Percentiles rank a stretch among this genome's conserved stretches.
These are phyloP conservation scores for Stenolophus ochropezus DNA, from an alignment of 2,888 invertebrate species.

Conservation along the genomic window DNA sequence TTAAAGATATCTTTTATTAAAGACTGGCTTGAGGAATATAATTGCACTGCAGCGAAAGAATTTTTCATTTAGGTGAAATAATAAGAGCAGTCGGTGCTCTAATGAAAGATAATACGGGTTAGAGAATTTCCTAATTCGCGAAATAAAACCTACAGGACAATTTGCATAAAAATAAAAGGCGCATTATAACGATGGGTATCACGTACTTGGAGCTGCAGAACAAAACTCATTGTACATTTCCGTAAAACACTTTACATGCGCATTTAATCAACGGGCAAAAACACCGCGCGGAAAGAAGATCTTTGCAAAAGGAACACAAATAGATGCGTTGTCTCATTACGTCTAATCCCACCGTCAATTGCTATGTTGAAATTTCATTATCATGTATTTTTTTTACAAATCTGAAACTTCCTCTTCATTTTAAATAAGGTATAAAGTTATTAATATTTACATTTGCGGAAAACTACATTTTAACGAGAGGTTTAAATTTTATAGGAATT, in stretches of 20 bases:
- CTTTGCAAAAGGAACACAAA: background rate
- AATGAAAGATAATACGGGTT: constrained; percentile 32
- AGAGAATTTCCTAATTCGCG: constrained; percentile 26
- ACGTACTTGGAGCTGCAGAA: constrained; percentile 7
- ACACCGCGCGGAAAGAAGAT: background rate
- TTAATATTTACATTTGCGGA: no score
- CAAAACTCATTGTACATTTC: constrained; percentile 41
- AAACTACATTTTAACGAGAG: no score
- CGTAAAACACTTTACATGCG: constrained; percentile 41
- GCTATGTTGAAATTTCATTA: no score
- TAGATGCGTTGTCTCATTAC: no score
- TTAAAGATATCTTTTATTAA: background rate
- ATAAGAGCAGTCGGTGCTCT: constrained; percentile 7
- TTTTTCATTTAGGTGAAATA: constrained; percentile 28
- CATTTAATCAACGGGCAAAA: constrained; percentile 42
- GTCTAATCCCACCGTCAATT: no score
- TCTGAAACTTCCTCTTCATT: no score
- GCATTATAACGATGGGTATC: constrained; percentile 33
- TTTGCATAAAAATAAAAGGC: constrained; percentile 41
- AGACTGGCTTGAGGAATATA: background rate
- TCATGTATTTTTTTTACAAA: no score
- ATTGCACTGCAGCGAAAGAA: constrained; percentile 17
- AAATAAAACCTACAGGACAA: constrained; percentile 24
- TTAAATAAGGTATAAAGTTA: no score
- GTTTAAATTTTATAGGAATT: no score